Conservation (phyloP, 2,888 invertebrate species). For the Agrotis ipsilon region DNA sequence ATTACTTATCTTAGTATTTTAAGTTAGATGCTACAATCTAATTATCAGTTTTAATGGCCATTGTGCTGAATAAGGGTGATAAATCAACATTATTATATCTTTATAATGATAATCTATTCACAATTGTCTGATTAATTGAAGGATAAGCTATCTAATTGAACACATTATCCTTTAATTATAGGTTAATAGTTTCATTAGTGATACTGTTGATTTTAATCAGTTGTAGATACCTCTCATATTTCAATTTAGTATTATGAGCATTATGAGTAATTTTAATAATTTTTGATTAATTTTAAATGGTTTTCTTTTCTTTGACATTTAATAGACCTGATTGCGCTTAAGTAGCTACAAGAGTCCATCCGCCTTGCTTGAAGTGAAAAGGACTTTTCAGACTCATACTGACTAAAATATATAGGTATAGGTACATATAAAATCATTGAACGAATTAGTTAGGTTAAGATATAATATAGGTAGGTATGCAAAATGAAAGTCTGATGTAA, state of each 20-base stretch:
- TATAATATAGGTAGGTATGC: no score
- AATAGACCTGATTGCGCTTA: not conserved
- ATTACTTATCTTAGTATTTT: not conserved
- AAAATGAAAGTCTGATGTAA: no score
- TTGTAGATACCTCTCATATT: not conserved
- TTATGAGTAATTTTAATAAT: not conserved
- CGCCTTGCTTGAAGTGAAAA: no score
- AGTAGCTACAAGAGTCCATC: no score
- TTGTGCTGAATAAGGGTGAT: conserved; percentile 15
- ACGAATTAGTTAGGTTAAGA: no score
- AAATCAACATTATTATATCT: not conserved
- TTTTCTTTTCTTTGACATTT: no score
- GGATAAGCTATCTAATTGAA: conserved; percentile 3
- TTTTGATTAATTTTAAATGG: not conserved
- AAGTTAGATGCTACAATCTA: not conserved
- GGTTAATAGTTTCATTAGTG: not conserved
- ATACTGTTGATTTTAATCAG: not conserved
- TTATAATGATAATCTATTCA: not conserved
- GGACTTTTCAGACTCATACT: no score
- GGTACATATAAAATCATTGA: no score
- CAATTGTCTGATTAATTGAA: not conserved
- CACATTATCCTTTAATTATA: not conserved
- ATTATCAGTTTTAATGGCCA: not conserved
- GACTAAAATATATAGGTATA: no score
- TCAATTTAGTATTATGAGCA: not conserved